Conservation (phyloP, 2,888 invertebrate genomes). For the Colostygia pectinataria region DNA sequence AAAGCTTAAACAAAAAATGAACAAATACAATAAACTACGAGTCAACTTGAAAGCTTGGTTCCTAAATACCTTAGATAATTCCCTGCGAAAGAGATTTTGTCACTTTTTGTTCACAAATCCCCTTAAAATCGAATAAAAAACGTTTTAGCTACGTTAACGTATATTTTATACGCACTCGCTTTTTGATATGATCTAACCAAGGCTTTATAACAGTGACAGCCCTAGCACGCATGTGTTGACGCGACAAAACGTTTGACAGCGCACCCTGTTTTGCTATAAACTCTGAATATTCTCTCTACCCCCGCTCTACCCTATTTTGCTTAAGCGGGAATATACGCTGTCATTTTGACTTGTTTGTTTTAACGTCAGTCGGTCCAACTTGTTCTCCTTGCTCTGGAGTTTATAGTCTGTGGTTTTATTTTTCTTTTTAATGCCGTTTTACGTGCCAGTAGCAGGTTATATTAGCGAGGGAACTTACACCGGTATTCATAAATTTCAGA, state of each 20-base stretch:
- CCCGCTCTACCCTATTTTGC: conserved; percentile 12
- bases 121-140: too few relatives aligned
- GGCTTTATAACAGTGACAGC: conserved; percentile 4
- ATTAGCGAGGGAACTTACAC: too few relatives aligned
- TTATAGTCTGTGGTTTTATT: conserved; percentile 1
- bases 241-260: conserved; percentile 30
- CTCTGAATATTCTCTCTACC: conserved; percentile 20
- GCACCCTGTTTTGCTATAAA: conserved; percentile 22
- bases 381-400: neutral
- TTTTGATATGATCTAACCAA: neutral
- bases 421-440: neutral
- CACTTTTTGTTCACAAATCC: too few relatives aligned
- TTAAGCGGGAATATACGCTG: conserved; percentile 15
- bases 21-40: too few relatives aligned
- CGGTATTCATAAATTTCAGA: too few relatives aligned
- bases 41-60: too few relatives aligned
- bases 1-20: too few relatives aligned
- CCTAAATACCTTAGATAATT: too few relatives aligned
- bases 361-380: conserved; percentile 14
- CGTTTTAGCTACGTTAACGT: too few relatives aligned
- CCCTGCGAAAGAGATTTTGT: too few relatives aligned
- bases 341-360: conserved; percentile 20
- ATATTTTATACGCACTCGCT: too few relatives aligned
- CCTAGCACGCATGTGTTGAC: conserved; percentile 26
- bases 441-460: too few relatives aligned